phyloP scores from a whole-genome alignment of 1,140 invertebrate genomes.

The Ctenoplectra terminalis region DNA sequence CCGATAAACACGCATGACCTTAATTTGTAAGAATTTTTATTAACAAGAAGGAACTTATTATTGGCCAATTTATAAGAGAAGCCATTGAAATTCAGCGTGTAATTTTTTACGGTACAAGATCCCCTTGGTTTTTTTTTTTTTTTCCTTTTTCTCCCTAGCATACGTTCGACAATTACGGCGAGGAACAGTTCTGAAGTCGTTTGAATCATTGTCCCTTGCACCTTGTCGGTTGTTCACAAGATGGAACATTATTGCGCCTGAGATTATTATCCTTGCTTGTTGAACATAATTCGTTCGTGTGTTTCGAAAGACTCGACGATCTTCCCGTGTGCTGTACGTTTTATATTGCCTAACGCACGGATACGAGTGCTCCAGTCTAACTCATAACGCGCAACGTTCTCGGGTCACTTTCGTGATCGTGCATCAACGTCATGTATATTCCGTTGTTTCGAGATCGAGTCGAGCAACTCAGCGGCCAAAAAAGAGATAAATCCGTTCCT shows the following conservation, averaged over 20 bases:
- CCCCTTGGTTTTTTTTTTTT: background rate
- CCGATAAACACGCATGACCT: background rate
- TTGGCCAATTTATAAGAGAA: background rate
- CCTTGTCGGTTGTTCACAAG: conserved; percentile 58
- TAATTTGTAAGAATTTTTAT: conserved; percentile 27
- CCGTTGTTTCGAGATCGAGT: conserved; percentile 27
- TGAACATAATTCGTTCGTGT: conserved; percentile 65
- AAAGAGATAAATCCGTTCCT: background rate
- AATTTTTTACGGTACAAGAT: conserved; percentile 1
- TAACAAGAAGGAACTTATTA: conserved; percentile 18
- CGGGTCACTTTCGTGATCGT: conserved; percentile 66
- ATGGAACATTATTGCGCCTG: conserved; percentile 63
- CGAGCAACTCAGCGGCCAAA: background rate
- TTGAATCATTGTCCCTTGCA: conserved; percentile 65
- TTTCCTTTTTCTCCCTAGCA: too few relatives aligned
- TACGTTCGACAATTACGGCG: conserved; percentile 16
- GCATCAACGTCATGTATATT: conserved; percentile 56
- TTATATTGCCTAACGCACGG: conserved; percentile 55
- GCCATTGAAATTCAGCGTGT: background rate
- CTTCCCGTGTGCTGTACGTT: conserved; percentile 55
- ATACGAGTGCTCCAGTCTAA: conserved; percentile 54
- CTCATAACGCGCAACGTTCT: conserved; percentile 56
- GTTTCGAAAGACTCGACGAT: conserved; percentile 63
- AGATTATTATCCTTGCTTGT: conserved; percentile 68
- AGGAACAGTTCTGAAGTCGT: conserved; percentile 25